These are phyloP conservation scores for Hipposideros armiger DNA, from an alignment of 2,113 vertebrate species.

Conservation along the genomic window DNA sequence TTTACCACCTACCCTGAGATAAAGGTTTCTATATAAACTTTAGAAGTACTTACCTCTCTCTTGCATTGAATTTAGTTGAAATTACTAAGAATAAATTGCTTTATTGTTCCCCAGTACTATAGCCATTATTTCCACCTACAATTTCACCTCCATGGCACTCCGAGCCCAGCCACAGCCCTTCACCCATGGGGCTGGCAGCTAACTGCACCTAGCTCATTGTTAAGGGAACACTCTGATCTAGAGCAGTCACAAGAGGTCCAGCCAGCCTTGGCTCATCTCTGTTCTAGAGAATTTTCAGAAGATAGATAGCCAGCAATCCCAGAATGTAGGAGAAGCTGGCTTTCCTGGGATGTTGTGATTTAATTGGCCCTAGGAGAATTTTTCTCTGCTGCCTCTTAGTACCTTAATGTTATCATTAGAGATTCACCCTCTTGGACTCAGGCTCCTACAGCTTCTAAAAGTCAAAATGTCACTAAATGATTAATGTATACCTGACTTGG, in stretches of 20 bases:
- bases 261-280: not conserved
- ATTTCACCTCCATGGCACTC: not conserved
- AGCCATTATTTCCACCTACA: not conserved
- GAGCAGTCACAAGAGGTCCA: not conserved
- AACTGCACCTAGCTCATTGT: no score
- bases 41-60: not conserved
- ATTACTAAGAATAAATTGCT: not conserved
- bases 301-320: not conserved
- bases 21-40: not conserved
- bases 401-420: not conserved
- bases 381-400: not conserved
- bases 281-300: not conserved
- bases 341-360: not conserved
- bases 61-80: not conserved
- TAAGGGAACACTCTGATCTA: not conserved
- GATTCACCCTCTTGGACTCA: not conserved
- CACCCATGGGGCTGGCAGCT: not conserved
- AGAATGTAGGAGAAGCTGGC: not conserved
- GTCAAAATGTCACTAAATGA: not conserved
- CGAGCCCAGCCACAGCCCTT: fast-evolving
- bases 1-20: not conserved
- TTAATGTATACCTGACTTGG: not conserved
- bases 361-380: not conserved
- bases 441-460: not conserved
- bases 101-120: not conserved